Evolutionary conservation across 1,140 invertebrate species (phyloP).

Genomic region (Bombus haemorrhoidalis): DNA sequence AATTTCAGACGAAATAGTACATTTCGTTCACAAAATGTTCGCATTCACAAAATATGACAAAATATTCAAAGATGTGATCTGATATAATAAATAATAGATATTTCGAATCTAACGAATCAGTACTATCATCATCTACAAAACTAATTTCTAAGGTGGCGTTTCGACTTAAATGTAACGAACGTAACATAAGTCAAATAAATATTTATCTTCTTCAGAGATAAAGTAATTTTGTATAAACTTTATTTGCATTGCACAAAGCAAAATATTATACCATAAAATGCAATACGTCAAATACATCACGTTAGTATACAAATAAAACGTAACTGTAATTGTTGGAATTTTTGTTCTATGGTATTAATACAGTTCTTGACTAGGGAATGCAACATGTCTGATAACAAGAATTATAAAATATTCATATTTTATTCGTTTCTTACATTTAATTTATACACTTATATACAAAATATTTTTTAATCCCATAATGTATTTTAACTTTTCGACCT

Average conservation of each 20-base stretch:
- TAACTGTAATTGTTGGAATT: not conserved
- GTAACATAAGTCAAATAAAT: not conserved
- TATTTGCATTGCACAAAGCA: not conserved
- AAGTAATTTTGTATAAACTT: not conserved
- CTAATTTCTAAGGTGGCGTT: too few species aligned
- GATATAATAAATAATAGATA: not conserved
- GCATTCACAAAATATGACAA: not conserved
- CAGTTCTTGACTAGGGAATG: not conserved
- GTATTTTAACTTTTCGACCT: too few species aligned
- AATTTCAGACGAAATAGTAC: not conserved
- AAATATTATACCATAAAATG: not conserved
- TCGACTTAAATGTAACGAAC: not conserved
- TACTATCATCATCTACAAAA: not conserved
- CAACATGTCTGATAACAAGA: not conserved
- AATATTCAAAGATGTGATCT: not conserved
- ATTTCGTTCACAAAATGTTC: not conserved
- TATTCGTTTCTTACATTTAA: constrained; percentile 3
- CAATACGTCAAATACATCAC: not conserved
- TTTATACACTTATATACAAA: not conserved
- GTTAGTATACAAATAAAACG: not conserved
- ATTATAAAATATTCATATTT: not conserved
- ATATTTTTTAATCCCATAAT: not conserved
- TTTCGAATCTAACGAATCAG: not conserved
- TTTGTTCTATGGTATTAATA: not conserved
- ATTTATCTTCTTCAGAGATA: not conserved